Evolutionary conservation across 2,888 invertebrate genomes (phyloP).

Genomic region (Rhopalosiphum nymphaeae): DNA sequence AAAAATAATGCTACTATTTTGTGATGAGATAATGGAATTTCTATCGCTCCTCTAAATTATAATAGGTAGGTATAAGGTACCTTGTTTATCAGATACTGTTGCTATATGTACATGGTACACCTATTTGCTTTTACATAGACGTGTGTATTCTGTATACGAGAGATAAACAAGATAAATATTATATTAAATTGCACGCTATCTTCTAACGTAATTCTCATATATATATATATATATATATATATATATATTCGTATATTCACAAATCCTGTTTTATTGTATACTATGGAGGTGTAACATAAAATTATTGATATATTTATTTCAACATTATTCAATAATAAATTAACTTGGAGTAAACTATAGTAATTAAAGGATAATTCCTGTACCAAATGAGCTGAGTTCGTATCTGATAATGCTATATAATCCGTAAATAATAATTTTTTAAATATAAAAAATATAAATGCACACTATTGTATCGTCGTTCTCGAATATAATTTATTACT

Average conservation of each 20-base stretch:
- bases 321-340: neutral
- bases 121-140: neutral
- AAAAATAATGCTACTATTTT: neutral
- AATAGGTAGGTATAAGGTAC: neutral
- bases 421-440: neutral
- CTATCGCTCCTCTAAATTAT: neutral
- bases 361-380: neutral
- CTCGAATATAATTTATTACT: neutral
- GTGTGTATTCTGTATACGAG: neutral
- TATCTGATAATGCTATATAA: neutral
- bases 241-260: neutral
- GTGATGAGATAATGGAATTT: neutral
- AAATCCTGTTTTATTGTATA: neutral
- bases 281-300: neutral
- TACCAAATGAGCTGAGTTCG: neutral
- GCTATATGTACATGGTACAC: neutral
- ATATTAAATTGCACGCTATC: neutral
- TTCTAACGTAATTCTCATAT: neutral
- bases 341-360: neutral
- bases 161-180: slow-evolving; percentile 7
- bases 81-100: neutral
- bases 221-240: neutral
- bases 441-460: neutral
- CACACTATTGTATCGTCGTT: neutral
- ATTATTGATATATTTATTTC: neutral